These are phyloP conservation scores for Sitobion miscanthi DNA, from an alignment of 1,140 invertebrate species.

Conservation along the genomic window DNA sequence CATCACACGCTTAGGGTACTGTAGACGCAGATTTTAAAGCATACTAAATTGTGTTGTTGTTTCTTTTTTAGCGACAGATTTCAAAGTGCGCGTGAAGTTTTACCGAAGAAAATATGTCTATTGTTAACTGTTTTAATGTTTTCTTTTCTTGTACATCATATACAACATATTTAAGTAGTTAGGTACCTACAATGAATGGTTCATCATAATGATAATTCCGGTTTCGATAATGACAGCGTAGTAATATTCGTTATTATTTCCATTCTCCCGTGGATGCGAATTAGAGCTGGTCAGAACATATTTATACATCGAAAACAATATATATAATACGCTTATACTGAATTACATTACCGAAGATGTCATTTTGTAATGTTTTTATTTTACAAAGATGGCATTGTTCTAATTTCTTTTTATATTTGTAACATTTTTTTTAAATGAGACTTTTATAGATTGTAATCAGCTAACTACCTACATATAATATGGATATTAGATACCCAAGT, in stretches of 20 bases:
- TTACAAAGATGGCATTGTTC: not conserved
- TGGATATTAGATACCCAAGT: not conserved
- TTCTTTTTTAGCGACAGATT: not conserved
- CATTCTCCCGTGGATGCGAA: not conserved
- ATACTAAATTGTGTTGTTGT: not conserved
- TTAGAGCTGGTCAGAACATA: not conserved
- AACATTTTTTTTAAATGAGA: not conserved
- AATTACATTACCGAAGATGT: not conserved
- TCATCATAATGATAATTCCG: not conserved
- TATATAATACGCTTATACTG: not conserved
- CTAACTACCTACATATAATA: not conserved
- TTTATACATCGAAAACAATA: not conserved
- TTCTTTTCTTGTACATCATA: not conserved
- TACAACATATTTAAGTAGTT: not conserved
- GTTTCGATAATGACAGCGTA: not conserved
- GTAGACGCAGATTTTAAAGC: not conserved
- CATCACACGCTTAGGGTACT: not conserved
- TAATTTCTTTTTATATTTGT: not conserved
- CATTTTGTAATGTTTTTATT: not conserved
- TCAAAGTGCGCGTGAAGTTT: not conserved
- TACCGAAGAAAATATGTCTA: not conserved
- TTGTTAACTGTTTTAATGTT: slow-evolving; percentile 8
- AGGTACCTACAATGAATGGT: not conserved
- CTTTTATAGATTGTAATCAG: not conserved
- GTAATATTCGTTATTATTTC: not conserved